Conservation (phyloP, 2,113 vertebrate species). For the Calidris pygmaea region DNA sequence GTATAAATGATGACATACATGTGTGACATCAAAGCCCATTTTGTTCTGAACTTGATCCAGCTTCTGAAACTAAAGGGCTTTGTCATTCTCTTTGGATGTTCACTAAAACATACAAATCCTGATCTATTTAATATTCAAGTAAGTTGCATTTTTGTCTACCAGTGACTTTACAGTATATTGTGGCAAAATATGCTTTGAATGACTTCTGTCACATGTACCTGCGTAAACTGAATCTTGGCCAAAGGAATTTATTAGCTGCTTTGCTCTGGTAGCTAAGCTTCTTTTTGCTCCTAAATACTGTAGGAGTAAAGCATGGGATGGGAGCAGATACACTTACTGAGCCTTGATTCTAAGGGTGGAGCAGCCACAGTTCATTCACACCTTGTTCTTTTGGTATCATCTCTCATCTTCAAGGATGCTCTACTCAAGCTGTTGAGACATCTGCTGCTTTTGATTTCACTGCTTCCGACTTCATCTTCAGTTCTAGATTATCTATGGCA, state of each 20-base stretch:
- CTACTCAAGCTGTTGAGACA: conserved; percentile 10
- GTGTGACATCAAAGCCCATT: background rate
- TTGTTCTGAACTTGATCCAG: conserved; percentile 13
- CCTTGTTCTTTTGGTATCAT: conserved; percentile 30
- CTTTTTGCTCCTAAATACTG: background rate
- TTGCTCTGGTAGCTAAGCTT: conserved; percentile 4
- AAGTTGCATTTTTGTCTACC: background rate
- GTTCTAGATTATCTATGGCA: conserved; percentile 10
- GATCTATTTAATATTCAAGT: background rate
- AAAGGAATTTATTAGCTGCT: background rate
- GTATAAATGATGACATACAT: background rate
- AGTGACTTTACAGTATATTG: background rate
- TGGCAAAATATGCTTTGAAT: conserved; percentile 22
- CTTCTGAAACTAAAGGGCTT: conserved; percentile 2
- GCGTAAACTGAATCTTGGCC: background rate
- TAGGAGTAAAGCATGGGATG: background rate
- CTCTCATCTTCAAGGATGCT: conserved; percentile 14
- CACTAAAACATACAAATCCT: background rate
- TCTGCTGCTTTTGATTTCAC: conserved; percentile 28
- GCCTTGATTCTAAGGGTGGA: background rate
- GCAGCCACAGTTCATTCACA: conserved; percentile 14
- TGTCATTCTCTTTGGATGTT: conserved; percentile 1
- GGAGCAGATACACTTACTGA: background rate
- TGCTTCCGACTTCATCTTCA: conserved; percentile 28
- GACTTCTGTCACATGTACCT: background rate